These are phyloP conservation scores for Apostichopus leukothele DNA, from an alignment of 53 echinoderm and acorn worm genomes.

Conservation along the genomic window DNA sequence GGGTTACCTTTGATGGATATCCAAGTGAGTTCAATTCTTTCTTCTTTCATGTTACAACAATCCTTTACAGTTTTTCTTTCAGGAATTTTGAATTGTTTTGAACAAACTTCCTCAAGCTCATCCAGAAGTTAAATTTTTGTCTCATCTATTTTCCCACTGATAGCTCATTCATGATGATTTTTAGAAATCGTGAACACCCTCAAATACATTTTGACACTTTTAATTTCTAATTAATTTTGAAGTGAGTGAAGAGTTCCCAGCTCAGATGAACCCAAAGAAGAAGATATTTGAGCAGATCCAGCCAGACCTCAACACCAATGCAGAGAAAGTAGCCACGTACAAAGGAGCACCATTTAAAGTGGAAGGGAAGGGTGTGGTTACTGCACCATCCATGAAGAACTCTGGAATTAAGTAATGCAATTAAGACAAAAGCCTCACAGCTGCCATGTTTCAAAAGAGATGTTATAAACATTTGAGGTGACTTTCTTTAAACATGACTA, in stretches of 20 bases:
- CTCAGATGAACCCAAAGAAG: slow-evolving; percentile 99
- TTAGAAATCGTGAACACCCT: no score
- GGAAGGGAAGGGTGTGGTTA: slow-evolving; percentile 80
- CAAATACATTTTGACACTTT: no score
- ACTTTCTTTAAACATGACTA: no score
- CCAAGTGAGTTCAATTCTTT: slow-evolving; percentile 59
- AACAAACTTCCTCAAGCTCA: neutral
- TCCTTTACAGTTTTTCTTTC: no score
- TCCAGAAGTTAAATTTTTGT: no score
- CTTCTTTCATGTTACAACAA: neutral
- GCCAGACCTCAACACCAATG: slow-evolving; percentile 70
- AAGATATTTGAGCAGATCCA: slow-evolving; percentile 93
- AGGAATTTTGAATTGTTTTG: neutral
- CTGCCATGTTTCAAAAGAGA: no score
- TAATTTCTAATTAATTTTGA: no score
- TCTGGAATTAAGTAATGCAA: slow-evolving; percentile 67
- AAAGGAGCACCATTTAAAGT: slow-evolving; percentile 81
- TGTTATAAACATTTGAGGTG: no score
- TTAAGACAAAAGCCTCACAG: neutral
- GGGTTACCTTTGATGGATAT: slow-evolving; percentile 83
- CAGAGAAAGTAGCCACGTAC: slow-evolving; percentile 79
- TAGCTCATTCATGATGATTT: no score
- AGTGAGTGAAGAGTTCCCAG: slow-evolving; percentile 82
- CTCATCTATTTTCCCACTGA: no score
- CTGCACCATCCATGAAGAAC: slow-evolving; percentile 72